A percentile compares a stretch with the other conserved stretches of the same genome.
These are phyloP conservation scores for Cryptocephalus primarius DNA, from an alignment of 2,888 invertebrate genomes.

Conservation along the genomic window DNA sequence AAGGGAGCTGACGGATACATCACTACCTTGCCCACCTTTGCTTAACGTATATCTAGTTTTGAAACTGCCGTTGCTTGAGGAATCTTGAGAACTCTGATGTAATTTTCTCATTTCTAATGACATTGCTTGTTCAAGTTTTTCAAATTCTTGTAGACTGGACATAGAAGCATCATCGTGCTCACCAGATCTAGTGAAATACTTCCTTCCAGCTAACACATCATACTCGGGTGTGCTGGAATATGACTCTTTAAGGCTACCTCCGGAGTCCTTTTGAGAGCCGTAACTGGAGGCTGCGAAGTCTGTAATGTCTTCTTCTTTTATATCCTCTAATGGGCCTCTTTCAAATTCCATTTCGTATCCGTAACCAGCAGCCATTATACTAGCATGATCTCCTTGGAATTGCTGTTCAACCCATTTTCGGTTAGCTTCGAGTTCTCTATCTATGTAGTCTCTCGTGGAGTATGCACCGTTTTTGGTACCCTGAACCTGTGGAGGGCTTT, in stretches of 20 bases:
- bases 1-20: conserved; percentile 74
- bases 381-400: conserved; percentile 58
- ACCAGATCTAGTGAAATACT: conserved; percentile 68
- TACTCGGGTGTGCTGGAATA: conserved; percentile 88
- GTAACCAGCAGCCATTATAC: conserved; percentile 48
- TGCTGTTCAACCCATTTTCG: conserved; percentile 88
- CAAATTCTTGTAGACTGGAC: conserved; percentile 89
- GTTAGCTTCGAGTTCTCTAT: conserved; percentile 57
- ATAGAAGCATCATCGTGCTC: conserved; percentile 89
- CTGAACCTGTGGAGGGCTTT: conserved; percentile 43
- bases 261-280: conserved; percentile 66
- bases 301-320: conserved; percentile 84
- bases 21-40: conserved; percentile 70
- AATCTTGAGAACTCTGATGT: conserved; percentile 68
- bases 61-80: conserved; percentile 69
- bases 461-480: conserved; percentile 24
- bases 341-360: conserved; percentile 71
- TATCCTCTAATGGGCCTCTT: conserved; percentile 77
- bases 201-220: conserved; percentile 72
- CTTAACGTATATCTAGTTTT: conserved; percentile 60
- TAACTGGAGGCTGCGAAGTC: conserved; percentile 65
- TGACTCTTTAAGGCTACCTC: conserved; percentile 79
- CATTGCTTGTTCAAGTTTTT: conserved; percentile 78
- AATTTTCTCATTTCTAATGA: conserved; percentile 65
- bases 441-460: conserved; percentile 38